Percentiles rank a stretch among this genome's conserved stretches.
These are phyloP conservation scores for Chloroceryle amazona DNA, from an alignment of 2,797 vertebrate genomes.

Conservation along the genomic window DNA sequence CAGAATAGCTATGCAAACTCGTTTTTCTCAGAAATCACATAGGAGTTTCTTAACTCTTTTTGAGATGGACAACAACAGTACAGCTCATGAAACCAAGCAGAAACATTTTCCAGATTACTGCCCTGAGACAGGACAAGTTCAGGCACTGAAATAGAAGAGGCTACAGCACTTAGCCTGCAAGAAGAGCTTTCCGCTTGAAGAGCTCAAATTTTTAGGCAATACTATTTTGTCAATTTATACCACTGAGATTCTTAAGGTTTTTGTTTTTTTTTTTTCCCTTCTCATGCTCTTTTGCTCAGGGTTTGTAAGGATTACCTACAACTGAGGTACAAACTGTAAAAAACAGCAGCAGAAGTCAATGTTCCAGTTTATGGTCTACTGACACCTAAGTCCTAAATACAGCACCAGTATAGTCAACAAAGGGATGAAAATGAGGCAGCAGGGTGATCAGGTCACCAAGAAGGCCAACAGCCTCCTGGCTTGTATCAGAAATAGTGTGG, in stretches of 20 bases:
- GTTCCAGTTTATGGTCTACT: background rate
- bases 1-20: background rate
- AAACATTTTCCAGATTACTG: background rate
- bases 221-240: background rate
- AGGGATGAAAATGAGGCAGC: background rate
- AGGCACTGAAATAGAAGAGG: background rate
- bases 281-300: background rate
- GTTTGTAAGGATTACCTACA: background rate
- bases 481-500: background rate
- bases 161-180: background rate
- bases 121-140: background rate
- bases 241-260: background rate
- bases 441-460: background rate
- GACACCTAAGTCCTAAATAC: conserved; percentile 42
- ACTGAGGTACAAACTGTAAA: background rate
- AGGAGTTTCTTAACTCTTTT: background rate
- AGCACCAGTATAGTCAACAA: background rate
- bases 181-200: background rate
- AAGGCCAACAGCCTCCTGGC: background rate
- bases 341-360: background rate
- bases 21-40: background rate
- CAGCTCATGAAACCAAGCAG: fast-evolving
- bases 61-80: background rate
- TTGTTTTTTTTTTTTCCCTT: background rate
- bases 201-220: background rate